These are phyloP conservation scores for Gerosis bhagava DNA, from an alignment of 2,888 invertebrate species.

Conservation along the genomic window DNA sequence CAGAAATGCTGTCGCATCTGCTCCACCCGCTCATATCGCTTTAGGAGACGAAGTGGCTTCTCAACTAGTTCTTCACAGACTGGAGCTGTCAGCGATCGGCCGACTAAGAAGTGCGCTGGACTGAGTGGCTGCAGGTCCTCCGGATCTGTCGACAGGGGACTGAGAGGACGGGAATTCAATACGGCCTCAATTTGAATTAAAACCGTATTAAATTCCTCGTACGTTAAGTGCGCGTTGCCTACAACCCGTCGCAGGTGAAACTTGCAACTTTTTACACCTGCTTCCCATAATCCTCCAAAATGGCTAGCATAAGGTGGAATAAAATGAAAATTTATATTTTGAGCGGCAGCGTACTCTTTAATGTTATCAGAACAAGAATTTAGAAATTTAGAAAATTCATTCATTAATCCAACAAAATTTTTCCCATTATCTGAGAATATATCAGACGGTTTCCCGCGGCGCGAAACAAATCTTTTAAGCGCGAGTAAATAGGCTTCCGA, in stretches of 20 bases:
- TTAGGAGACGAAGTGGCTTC: too few relatives aligned
- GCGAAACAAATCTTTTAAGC: not conserved
- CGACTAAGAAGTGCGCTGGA: not conserved
- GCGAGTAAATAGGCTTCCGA: not conserved
- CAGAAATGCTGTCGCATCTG: not conserved
- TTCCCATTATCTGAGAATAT: not conserved
- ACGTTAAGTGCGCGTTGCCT: constrained; percentile 1
- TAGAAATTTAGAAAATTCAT: not conserved
- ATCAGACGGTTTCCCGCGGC: not conserved
- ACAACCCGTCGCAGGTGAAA: not conserved
- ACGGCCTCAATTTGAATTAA: not conserved
- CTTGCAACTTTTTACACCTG: not conserved
- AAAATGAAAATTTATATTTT: not conserved
- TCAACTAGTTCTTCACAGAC: too few relatives aligned
- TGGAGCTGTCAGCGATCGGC: not conserved
- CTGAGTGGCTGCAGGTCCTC: not conserved
- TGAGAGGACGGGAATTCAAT: not conserved
- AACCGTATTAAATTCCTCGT: not conserved
- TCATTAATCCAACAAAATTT: not conserved
- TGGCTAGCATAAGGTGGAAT: not conserved
- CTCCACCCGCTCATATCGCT: not conserved
- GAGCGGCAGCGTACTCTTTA: not conserved
- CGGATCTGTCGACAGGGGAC: not conserved
- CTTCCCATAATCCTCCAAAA: not conserved
- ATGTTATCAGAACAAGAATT: not conserved